Evolutionary conservation across 2,888 invertebrate species (phyloP).

Genomic region (Ochropleura leucogaster): DNA sequence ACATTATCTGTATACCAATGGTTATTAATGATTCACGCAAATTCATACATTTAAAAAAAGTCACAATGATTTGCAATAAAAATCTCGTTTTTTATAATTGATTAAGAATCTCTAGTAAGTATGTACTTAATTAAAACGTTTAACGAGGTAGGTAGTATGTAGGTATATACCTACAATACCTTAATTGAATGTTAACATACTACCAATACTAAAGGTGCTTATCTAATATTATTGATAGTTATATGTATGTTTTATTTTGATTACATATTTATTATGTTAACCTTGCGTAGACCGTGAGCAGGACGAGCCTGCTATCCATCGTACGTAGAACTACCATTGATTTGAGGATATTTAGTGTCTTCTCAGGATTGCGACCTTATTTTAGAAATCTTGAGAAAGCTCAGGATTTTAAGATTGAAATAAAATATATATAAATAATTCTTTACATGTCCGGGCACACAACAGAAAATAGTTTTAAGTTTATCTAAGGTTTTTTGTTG

Average conservation of each 20-base stretch:
- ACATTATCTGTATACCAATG: constrained; percentile 6
- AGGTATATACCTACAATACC: background rate
- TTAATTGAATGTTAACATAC: constrained; percentile 13
- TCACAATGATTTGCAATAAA: constrained; percentile 10
- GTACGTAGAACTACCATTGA: too few species aligned
- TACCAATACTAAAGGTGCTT: constrained; percentile 1
- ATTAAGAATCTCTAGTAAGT: background rate
- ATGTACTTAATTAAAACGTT: constrained; percentile 6
- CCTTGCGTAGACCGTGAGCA: background rate
- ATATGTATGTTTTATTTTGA: too few species aligned
- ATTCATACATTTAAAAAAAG: background rate
- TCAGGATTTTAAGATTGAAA: too few species aligned
- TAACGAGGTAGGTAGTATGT: too few species aligned
- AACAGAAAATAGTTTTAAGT: too few species aligned
- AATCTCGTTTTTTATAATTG: background rate
- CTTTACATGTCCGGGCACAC: too few species aligned
- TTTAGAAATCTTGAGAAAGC: too few species aligned
- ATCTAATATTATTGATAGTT: constrained; percentile 14
- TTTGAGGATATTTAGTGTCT: too few species aligned
- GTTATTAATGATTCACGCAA: constrained; percentile 18
- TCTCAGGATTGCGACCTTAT: too few species aligned
- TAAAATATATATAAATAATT: too few species aligned
- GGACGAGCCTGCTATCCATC: background rate
- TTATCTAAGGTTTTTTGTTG: too few species aligned
- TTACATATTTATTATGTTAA: too few species aligned